Percentiles rank a stretch among this genome's conserved stretches.
Evolutionary conservation across 1,140 invertebrate species (phyloP).

Genomic region (Lineus longissimus): DNA sequence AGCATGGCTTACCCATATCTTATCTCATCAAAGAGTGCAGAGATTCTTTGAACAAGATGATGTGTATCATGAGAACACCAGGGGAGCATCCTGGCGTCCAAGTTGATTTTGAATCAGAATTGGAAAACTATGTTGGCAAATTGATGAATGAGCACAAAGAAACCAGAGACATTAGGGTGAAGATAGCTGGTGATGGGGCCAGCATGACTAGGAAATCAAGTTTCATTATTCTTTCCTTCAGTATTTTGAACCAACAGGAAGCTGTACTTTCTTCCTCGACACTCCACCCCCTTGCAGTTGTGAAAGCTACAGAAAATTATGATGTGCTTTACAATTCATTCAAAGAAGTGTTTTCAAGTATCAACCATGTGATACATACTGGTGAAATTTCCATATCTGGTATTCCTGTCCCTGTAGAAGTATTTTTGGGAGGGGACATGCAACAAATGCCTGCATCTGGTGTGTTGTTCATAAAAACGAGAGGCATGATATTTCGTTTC

Average conservation of each 20-base stretch:
- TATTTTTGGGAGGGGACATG: background rate
- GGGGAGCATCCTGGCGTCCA: background rate
- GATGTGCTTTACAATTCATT: background rate
- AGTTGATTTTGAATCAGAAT: background rate
- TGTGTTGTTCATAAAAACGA: background rate
- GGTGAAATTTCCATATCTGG: background rate
- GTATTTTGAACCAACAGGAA: background rate
- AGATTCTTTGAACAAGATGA: background rate
- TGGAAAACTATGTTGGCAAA: background rate
- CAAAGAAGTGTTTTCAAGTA: background rate
- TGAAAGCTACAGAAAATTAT: background rate
- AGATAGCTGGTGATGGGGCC: background rate
- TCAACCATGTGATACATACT: background rate
- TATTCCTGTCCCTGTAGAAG: background rate
- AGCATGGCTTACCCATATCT: background rate
- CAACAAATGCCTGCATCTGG: background rate
- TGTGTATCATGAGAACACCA: background rate
- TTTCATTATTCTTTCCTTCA: background rate
- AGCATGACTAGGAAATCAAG: background rate
- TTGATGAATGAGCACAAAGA: no score
- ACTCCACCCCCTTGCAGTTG: background rate
- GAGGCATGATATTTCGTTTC: background rate
- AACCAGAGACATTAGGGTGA: background rate
- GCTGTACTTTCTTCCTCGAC: background rate
- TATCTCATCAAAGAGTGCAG: background rate